Conservation (phyloP, 23 tunicate species). For the Ciona savignyi region DNA sequence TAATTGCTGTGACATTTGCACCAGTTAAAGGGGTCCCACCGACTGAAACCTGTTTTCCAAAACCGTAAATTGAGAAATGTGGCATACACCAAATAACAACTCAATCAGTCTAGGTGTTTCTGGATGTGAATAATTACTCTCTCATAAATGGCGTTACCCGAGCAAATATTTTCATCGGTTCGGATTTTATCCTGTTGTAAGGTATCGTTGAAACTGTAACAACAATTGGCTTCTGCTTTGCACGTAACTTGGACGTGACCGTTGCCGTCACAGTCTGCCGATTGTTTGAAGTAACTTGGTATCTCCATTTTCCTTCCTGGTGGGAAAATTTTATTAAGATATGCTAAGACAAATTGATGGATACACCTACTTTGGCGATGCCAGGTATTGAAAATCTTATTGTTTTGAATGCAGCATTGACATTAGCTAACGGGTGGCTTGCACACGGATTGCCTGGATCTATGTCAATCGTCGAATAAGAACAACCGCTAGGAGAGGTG, state of each 20-base stretch:
- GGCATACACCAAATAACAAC: too few relatives aligned
- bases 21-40: neutral
- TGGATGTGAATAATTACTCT: too few relatives aligned
- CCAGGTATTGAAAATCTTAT: slow-evolving; percentile 53
- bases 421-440: slow-evolving; percentile 11
- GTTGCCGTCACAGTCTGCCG: neutral
- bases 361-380: slow-evolving; percentile 61
- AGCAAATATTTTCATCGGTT: neutral
- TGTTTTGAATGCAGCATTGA: slow-evolving; percentile 15
- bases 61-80: too few relatives aligned
- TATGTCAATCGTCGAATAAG: slow-evolving; percentile 24
- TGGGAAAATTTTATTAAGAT: too few relatives aligned
- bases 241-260: neutral
- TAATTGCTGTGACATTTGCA: neutral
- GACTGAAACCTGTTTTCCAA: neutral
- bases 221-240: neutral
- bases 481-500: slow-evolving; percentile 36
- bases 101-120: too few relatives aligned
- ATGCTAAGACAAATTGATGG: too few relatives aligned
- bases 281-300: neutral
- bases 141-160: too few relatives aligned
- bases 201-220: neutral
- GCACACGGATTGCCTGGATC: slow-evolving; percentile 10
- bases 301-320: neutral
- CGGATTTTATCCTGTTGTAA: neutral